phyloP scores from a whole-genome alignment of 30 jellyfish, hydroid and myxozoan species.

The Hydractinia echinata region DNA sequence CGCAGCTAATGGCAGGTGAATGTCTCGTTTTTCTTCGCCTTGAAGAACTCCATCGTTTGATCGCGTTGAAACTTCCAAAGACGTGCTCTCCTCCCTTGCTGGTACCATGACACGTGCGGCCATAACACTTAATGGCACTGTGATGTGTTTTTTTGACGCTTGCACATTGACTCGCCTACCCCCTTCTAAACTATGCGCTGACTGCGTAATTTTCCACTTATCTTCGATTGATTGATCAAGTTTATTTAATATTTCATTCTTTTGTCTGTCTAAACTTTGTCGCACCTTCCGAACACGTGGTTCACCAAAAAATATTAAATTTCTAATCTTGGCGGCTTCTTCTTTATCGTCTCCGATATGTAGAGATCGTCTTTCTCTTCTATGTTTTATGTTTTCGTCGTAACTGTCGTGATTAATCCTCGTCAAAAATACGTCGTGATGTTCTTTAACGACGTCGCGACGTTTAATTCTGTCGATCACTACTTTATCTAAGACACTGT shows the following conservation, averaged over 20 bases:
- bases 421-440: not conserved
- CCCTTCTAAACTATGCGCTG: too few species aligned
- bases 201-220: not conserved
- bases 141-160: too few species aligned
- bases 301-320: not conserved
- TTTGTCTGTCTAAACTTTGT: not conserved
- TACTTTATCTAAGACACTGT: not conserved
- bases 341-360: not conserved
- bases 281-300: constrained; percentile 6
- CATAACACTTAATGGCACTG: too few species aligned
- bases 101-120: too few species aligned
- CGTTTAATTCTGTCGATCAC: not conserved
- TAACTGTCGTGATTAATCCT: not conserved
- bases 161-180: too few species aligned
- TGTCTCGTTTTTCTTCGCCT: too few species aligned
- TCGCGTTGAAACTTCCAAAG: too few species aligned
- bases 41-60: too few species aligned
- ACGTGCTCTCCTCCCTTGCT: too few species aligned
- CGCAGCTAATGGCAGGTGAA: too few species aligned
- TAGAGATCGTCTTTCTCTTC: not conserved
- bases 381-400: not conserved
- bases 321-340: constrained; percentile 5
- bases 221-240: constrained; percentile 17
- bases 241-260: not conserved
- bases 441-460: not conserved